Evolutionary conservation across 2,797 vertebrate genomes (phyloP).

Genomic region (Xenops minutus): DNA sequence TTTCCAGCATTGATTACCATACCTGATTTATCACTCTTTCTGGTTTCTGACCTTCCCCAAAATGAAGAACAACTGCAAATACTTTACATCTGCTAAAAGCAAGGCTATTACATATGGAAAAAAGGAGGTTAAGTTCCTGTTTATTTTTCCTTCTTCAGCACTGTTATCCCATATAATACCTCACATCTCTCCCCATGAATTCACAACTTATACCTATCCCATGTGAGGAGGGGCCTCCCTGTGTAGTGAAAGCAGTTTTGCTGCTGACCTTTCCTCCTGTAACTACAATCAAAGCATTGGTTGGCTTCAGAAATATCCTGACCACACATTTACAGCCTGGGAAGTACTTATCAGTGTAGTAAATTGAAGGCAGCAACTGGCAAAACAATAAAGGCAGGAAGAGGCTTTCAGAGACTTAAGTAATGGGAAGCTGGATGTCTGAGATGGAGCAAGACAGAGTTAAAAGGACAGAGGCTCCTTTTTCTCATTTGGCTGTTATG

Average conservation of each 20-base stretch:
- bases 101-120: not conserved
- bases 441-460: conserved; percentile 7
- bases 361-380: conserved; percentile 47
- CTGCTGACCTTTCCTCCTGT: not conserved
- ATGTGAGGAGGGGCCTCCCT: not conserved
- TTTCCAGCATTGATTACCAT: not conserved
- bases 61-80: not conserved
- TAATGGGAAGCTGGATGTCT: conserved; percentile 24
- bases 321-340: conserved; percentile 7
- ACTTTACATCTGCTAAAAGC: not conserved
- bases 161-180: not conserved
- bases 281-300: not conserved
- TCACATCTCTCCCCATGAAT: not conserved
- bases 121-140: not conserved
- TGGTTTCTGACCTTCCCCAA: not conserved
- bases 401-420: not conserved
- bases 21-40: not conserved
- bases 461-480: conserved; percentile 23
- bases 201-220: not conserved
- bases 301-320: not conserved
- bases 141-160: not conserved
- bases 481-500: not conserved
- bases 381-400: conserved; percentile 58
- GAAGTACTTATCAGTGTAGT: conserved; percentile 29
- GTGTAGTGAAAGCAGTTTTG: not conserved